Conservation (phyloP, 1,140 invertebrate species). For the Drosophila neocordata region DNA sequence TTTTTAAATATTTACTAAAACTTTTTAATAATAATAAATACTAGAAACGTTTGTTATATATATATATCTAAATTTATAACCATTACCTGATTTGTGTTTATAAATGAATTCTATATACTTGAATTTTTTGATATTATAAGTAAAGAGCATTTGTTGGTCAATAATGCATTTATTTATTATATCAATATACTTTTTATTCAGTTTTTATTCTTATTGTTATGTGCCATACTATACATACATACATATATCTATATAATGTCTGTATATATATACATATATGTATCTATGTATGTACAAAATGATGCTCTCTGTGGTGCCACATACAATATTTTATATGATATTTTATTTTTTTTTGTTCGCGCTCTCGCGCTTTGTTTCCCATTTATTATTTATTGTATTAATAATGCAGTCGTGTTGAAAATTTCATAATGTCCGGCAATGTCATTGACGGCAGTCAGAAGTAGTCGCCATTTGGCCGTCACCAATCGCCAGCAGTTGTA, state of each 20-base stretch:
- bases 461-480: not conserved
- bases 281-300: not conserved
- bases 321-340: not conserved
- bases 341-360: constrained; percentile 4
- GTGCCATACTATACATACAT: too few species aligned
- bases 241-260: not conserved
- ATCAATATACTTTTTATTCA: not conserved
- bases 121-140: too few species aligned
- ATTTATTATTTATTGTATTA: constrained; percentile 70
- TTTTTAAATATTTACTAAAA: too few species aligned
- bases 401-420: constrained; percentile 68
- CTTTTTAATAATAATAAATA: too few species aligned
- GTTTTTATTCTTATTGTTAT: not conserved
- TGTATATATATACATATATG: not conserved
- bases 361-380: constrained; percentile 36
- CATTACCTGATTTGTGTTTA: too few species aligned
- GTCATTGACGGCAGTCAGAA: constrained; percentile 43
- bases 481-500: constrained; percentile 17
- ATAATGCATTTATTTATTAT: not conserved
- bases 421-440: constrained; percentile 65
- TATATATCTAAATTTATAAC: too few species aligned
- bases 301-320: constrained; percentile 10
- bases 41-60: too few species aligned
- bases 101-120: too few species aligned
- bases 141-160: not conserved